Evolutionary conservation across 2,113 vertebrate genomes (phyloP).

Genomic region (Pagrus major): DNA sequence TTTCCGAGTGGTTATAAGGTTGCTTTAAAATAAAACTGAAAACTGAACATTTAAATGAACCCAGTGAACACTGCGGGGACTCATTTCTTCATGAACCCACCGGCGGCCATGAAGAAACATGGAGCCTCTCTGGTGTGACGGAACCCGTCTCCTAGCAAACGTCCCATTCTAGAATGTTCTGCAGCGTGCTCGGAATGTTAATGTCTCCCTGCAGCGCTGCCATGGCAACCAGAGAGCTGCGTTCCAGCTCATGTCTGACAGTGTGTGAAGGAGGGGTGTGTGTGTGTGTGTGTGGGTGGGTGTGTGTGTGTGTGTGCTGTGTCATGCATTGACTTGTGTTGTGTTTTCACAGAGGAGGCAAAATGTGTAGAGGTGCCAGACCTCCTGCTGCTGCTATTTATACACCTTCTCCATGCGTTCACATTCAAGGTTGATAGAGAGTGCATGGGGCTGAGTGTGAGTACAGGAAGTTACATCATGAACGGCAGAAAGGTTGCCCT

Average conservation of each 20-base stretch:
- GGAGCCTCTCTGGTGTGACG: too few relatives aligned
- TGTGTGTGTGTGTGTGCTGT: neutral
- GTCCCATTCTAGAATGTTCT: constrained; percentile 61
- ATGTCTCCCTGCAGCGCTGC: constrained; percentile 63
- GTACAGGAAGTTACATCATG: constrained; percentile 76
- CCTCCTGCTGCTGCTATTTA: constrained; percentile 30
- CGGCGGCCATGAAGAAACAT: too few relatives aligned
- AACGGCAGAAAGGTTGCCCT: constrained; percentile 56
- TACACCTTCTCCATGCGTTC: constrained; percentile 33
- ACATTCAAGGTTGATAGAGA: constrained; percentile 61
- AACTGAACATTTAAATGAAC: too few relatives aligned
- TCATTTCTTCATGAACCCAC: too few relatives aligned
- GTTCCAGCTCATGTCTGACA: constrained; percentile 21
- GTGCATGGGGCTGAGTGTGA: constrained; percentile 20
- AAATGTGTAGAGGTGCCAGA: constrained; percentile 17
- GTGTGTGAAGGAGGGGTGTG: neutral
- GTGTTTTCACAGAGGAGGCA: constrained; percentile 10
- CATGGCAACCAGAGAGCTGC: constrained; percentile 68
- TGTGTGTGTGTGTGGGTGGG: neutral
- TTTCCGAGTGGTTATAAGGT: too few relatives aligned
- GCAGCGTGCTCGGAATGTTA: constrained; percentile 64
- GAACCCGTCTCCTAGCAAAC: too few relatives aligned
- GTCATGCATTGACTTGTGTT: neutral
- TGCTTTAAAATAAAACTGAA: too few relatives aligned
- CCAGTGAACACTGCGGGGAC: too few relatives aligned